These are phyloP conservation scores for Pachyramphus minor DNA, from an alignment of 2,113 vertebrate genomes.

Conservation along the genomic window DNA sequence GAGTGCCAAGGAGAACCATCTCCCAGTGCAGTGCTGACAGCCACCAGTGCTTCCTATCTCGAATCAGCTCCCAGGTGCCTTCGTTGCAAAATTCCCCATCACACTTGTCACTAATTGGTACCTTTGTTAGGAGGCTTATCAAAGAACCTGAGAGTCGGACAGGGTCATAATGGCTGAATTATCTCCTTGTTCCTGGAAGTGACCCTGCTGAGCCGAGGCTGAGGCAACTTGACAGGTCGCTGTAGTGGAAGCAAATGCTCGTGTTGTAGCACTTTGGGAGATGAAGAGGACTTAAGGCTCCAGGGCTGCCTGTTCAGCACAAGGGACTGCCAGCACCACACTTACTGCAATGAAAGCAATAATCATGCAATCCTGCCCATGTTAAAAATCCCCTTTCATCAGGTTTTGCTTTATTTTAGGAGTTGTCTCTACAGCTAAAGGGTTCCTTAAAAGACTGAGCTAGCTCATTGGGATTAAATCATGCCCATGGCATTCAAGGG, in stretches of 20 bases:
- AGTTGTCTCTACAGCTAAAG: neutral
- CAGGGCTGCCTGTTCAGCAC: neutral
- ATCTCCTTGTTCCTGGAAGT: constrained; percentile 59
- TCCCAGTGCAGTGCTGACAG: fast-evolving
- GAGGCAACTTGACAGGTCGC: constrained; percentile 43
- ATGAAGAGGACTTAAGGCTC: neutral
- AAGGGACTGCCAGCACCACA: neutral
- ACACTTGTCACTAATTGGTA: constrained; percentile 56
- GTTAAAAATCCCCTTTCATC: neutral
- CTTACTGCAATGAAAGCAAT: neutral
- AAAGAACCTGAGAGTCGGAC: neutral
- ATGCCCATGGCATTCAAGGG: fast-evolving
- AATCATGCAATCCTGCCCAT: neutral
- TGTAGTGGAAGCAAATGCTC: constrained; percentile 28
- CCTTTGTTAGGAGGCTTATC: constrained; percentile 50
- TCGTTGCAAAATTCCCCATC: constrained; percentile 21
- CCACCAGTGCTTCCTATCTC: neutral
- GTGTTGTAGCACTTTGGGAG: neutral
- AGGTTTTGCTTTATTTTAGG: neutral
- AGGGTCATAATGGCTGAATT: constrained; percentile 55
- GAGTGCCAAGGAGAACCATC: neutral
- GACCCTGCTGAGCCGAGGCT: constrained; percentile 40
- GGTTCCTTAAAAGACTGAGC: neutral
- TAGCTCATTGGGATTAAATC: neutral
- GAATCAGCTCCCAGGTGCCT: constrained; percentile 10